Conservation (phyloP, 2,888 invertebrate species). For the Aspidiotus rigidus region DNA sequence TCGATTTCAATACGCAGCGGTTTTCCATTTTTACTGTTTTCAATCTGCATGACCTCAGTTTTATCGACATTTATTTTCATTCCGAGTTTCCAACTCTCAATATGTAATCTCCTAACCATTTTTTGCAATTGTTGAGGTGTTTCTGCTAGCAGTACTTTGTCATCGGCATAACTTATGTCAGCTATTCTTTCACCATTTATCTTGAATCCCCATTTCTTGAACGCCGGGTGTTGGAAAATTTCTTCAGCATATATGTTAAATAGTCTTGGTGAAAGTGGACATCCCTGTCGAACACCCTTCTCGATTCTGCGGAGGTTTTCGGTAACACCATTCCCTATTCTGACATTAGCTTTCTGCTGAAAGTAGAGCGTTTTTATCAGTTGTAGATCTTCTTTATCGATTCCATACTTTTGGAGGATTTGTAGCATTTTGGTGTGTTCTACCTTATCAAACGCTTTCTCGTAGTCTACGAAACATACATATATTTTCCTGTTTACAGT, state of each 20-base stretch:
- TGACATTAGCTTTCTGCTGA: background rate
- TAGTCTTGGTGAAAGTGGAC: background rate
- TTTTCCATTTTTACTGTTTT: background rate
- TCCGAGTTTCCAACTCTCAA: background rate
- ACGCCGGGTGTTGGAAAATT: background rate
- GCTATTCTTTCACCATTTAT: background rate
- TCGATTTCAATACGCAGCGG: background rate
- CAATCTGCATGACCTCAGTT: background rate
- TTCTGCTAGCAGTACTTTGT: conserved; percentile 1
- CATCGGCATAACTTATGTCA: background rate
- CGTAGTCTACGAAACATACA: background rate
- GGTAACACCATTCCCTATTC: conserved; percentile 1
- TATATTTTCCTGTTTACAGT: background rate
- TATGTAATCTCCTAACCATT: background rate
- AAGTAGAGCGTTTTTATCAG: background rate
- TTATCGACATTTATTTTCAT: background rate
- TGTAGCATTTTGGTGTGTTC: background rate
- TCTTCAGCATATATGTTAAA: background rate
- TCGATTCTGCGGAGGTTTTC: background rate
- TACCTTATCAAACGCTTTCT: background rate
- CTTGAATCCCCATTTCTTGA: background rate
- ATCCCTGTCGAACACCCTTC: background rate
- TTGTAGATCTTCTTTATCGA: too few relatives aligned
- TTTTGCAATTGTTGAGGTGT: background rate
- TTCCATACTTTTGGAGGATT: background rate